Percentiles rank a stretch among this genome's conserved stretches.
phyloP scores from a whole-genome alignment of 2,797 vertebrate species.

The Hypotaenidia okinawae region DNA sequence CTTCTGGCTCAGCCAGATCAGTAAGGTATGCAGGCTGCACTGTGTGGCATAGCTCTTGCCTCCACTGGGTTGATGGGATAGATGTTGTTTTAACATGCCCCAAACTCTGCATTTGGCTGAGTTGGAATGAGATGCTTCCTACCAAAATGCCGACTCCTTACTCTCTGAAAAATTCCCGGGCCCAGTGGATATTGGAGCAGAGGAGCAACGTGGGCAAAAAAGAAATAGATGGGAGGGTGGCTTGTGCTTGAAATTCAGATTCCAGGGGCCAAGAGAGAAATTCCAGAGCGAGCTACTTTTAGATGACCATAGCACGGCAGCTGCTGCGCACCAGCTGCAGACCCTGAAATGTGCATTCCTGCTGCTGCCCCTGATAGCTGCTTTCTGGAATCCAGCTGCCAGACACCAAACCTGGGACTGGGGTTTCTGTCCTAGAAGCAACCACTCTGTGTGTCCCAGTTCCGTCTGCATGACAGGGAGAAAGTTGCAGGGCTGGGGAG shows the following conservation, averaged over 20 bases:
- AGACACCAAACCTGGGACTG: background rate
- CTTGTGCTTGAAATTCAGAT: conserved; percentile 3
- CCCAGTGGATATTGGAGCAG: background rate
- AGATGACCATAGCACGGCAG: background rate
- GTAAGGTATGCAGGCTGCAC: background rate
- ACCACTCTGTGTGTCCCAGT: background rate
- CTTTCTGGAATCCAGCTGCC: background rate
- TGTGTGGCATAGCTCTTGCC: background rate
- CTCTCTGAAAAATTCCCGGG: background rate
- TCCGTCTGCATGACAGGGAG: background rate
- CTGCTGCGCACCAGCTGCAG: conserved; percentile 4
- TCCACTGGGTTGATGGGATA: background rate
- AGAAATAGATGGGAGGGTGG: background rate
- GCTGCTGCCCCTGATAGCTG: rapidly evolving
- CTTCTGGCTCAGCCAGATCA: background rate
- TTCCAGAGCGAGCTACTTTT: conserved; percentile 20
- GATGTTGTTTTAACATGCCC: background rate
- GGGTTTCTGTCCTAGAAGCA: background rate
- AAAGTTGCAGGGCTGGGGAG: background rate
- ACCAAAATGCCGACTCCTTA: background rate
- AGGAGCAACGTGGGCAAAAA: background rate
- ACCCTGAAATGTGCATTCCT: background rate
- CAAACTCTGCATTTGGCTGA: background rate
- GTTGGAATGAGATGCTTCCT: background rate
- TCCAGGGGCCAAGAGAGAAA: background rate